phyloP scores from a whole-genome alignment of 2,797 vertebrate genomes.

The Miichthys miiuy region DNA sequence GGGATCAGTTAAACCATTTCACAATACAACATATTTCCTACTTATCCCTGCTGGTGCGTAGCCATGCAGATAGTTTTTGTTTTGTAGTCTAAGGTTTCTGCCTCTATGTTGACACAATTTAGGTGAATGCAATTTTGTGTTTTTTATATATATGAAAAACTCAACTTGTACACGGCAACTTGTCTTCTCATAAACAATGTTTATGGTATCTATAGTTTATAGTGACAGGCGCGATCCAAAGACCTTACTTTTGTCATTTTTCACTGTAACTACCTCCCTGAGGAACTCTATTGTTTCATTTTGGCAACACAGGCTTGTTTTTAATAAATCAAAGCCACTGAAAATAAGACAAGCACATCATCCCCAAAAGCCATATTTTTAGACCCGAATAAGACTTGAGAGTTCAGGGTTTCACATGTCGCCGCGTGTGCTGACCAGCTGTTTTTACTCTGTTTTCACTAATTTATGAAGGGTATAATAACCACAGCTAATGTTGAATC shows the following conservation, averaged over 20 bases:
- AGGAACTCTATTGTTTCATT: neutral
- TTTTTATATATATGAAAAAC: neutral
- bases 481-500: constrained; percentile 21
- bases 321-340: neutral
- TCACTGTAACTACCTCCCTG: neutral
- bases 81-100: too few relatives aligned
- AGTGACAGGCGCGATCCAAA: neutral
- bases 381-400: constrained; percentile 8
- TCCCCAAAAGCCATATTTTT: constrained; percentile 66
- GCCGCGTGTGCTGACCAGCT: constrained; percentile 1
- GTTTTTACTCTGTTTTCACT: constrained; percentile 39
- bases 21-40: too few relatives aligned
- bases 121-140: too few relatives aligned
- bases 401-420: neutral
- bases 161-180: neutral
- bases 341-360: neutral
- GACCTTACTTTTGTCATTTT: neutral
- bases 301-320: neutral
- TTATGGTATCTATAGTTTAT: neutral
- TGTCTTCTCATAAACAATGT: too few relatives aligned
- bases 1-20: too few relatives aligned
- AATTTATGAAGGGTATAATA: neutral
- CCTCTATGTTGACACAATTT: neutral
- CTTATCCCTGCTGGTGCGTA: too few relatives aligned
- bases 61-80: too few relatives aligned